Evolutionary conservation across 2,888 invertebrate genomes (phyloP), one percentile per base, ranked within the genome.

Genomic region (Phengaris alcon): DNA sequence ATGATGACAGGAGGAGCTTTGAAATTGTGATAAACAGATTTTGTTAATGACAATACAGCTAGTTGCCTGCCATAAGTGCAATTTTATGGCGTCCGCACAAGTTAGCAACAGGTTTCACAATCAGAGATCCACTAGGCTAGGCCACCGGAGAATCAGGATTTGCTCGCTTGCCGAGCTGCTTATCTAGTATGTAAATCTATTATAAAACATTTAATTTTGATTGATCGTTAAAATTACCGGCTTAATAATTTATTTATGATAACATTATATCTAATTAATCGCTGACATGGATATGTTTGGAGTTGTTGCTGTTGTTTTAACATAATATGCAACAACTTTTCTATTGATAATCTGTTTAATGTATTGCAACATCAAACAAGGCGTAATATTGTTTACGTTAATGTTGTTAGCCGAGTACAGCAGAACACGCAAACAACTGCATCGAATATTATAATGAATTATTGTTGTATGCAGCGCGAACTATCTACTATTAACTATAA

Each of bases 191-290:
- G 5, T 22, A 22, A 59, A 22, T 35, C 10, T 59, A 35, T 22
- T 22, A 12, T 64, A 22, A 10, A 57, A 57, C n/a, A n/a, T 35
- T 35, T 35, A 57, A n/a, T 15, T 57, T 15, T 64, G 59, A 22
- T 64, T 10, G 10, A 64, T 22, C 59, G 22, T 64, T 5, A 64
- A 15, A 57, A 15, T 22, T 12, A 64, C 13, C 35, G 12, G 64
- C 35, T 64, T 44, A 64, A 64, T 15, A 64, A 44, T 64, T 48
- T 64, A 64, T 64, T 64, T 35, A 6, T 35, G 64, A 64, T 64
- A 64, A 64, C 64, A 64, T 64, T 10, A 64, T 64, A 64, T 64
- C 64, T 64, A 64, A 64, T 64, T 64, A 64, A 64, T 64, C 64
- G 35, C 64, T 35, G 64, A 64, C 35, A 44, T 12, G 35, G 10